Conservation (phyloP, 2,797 vertebrate genomes). For the Selene dorsalis region DNA sequence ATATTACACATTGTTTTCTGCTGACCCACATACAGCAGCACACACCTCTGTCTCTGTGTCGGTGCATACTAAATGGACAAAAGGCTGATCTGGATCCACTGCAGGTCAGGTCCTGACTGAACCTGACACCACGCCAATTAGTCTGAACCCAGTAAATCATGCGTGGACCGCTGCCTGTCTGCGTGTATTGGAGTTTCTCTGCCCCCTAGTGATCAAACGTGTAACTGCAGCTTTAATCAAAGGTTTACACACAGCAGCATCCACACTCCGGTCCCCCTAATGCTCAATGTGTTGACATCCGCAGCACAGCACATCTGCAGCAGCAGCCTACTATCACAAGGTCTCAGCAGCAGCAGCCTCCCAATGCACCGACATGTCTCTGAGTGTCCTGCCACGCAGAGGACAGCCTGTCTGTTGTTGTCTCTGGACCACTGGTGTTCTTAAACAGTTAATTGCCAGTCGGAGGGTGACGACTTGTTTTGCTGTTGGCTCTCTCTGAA, state of each 20-base stretch:
- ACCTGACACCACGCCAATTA: too few species aligned
- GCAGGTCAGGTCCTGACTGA: too few species aligned
- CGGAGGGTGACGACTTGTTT: conserved; percentile 62
- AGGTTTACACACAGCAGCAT: background rate
- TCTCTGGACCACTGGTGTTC: background rate
- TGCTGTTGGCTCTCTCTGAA: conserved; percentile 56
- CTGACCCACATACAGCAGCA: too few species aligned
- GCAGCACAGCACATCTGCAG: background rate
- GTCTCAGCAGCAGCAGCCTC: background rate
- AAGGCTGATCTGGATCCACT: too few species aligned
- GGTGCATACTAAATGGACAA: too few species aligned
- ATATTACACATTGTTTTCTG: too few species aligned
- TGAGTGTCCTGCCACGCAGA: too few species aligned
- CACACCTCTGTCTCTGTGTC: too few species aligned
- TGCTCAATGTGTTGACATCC: background rate
- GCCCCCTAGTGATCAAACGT: background rate
- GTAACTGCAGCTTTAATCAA: background rate
- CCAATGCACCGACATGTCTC: background rate
- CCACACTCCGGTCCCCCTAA: background rate
- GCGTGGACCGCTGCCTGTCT: too few species aligned
- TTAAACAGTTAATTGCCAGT: conserved; percentile 61
- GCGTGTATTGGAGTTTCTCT: background rate
- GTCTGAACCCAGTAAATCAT: too few species aligned
- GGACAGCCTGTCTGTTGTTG: background rate
- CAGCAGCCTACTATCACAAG: too few species aligned